Evolutionary conservation across 2,113 vertebrate species (phyloP).

Genomic region (Cricetomys ansorgei): DNA sequence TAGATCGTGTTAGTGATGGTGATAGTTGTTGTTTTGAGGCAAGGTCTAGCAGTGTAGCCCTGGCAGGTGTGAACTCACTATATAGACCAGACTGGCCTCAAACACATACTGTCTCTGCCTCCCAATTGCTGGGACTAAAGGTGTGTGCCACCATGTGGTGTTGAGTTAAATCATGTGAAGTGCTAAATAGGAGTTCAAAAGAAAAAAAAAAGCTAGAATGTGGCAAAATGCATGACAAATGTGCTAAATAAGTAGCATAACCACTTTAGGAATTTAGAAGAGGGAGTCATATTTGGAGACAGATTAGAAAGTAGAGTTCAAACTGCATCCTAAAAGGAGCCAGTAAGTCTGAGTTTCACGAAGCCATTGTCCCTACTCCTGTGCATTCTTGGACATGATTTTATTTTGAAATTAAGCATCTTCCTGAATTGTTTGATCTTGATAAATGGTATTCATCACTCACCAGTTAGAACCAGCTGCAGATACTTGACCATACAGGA

Average conservation of each 20-base stretch:
- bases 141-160: not conserved
- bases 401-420: constrained; percentile 1
- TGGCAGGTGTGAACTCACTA: not conserved
- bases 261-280: not conserved
- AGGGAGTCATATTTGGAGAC: not conserved
- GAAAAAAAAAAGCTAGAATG: not conserved
- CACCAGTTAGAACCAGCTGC: not conserved
- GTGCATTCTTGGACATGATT: not conserved
- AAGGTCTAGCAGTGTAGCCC: not conserved
- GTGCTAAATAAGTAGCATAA: not conserved
- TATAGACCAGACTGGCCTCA: not conserved
- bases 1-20: not conserved
- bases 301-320: not conserved
- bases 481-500: not conserved
- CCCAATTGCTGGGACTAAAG: not conserved
- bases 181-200: not conserved
- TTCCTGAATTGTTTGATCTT: not conserved
- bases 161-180: not conserved
- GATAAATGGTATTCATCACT: not conserved
- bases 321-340: not conserved
- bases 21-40: not conserved
- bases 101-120: not conserved
- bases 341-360: not conserved
- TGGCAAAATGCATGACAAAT: not conserved
- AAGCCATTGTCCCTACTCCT: not conserved